Conservation (phyloP, 2,888 invertebrate genomes). For the Rhamphomyia laevipes region DNA sequence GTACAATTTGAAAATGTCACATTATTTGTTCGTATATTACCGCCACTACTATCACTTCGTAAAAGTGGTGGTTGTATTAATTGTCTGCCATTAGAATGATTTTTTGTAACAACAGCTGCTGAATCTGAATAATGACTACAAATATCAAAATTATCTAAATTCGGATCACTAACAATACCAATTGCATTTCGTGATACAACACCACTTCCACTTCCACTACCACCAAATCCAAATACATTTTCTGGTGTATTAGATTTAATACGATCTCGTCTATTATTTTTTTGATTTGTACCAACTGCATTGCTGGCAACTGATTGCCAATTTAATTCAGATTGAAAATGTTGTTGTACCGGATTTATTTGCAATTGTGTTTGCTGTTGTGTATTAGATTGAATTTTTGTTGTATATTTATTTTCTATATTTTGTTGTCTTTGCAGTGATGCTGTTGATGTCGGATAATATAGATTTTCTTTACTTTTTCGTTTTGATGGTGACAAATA, state of each 20-base stretch:
- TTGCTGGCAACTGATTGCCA: neutral
- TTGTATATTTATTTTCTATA: too few species aligned
- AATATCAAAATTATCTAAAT: conserved; percentile 24
- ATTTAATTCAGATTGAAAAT: neutral
- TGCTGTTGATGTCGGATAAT: conserved; percentile 10
- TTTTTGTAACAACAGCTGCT: conserved; percentile 9
- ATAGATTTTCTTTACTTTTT: conserved; percentile 18
- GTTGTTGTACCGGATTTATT: neutral
- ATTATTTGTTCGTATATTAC: conserved; percentile 20
- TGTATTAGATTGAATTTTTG: conserved; percentile 12
- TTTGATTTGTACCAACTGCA: neutral
- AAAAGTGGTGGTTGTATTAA: neutral
- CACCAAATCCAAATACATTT: neutral
- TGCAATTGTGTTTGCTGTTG: conserved; percentile 8
- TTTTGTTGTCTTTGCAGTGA: conserved; percentile 4
- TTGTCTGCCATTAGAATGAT: conserved; percentile 7
- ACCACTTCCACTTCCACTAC: neutral
- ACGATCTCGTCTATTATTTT: neutral
- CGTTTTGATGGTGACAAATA: conserved; percentile 35
- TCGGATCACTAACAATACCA: conserved; percentile 18
- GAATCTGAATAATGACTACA: conserved; percentile 28
- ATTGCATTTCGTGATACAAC: conserved; percentile 8
- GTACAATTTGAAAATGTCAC: conserved; percentile 32
- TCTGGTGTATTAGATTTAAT: neutral
- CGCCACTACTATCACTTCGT: neutral